Evolutionary conservation across 1,140 invertebrate genomes (phyloP).

Genomic region (Euwallacea similis): DNA sequence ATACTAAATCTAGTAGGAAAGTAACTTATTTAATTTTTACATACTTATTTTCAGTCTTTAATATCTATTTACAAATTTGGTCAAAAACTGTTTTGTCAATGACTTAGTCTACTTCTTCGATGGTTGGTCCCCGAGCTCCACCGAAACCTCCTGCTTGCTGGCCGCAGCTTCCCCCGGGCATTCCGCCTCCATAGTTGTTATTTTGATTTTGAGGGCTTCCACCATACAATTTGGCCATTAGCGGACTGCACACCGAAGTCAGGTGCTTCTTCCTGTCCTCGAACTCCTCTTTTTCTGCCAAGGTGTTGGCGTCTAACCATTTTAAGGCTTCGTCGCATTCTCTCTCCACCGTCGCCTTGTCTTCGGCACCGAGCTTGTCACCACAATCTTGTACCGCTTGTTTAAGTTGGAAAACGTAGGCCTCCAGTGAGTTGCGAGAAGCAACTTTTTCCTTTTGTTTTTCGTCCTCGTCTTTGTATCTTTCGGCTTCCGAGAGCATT

Average conservation of each 20-base stretch:
- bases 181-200: constrained; percentile 43
- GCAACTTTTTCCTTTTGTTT: constrained; percentile 66
- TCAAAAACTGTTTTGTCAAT: too few species aligned
- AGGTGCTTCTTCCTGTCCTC: constrained; percentile 40
- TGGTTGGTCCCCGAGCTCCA: constrained; percentile 57
- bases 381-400: constrained; percentile 56
- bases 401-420: constrained; percentile 52
- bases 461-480: constrained; percentile 69
- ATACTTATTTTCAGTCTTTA: too few species aligned
- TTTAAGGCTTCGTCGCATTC: constrained; percentile 55
- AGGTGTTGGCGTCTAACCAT: constrained; percentile 61
- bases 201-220: constrained; percentile 27
- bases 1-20: too few species aligned
- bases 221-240: constrained; percentile 60
- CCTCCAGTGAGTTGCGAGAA: constrained; percentile 67
- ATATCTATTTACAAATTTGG: too few species aligned
- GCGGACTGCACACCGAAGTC: constrained; percentile 57
- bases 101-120: constrained; percentile 73
- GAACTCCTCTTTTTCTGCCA: constrained; percentile 49
- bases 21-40: too few species aligned
- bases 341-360: constrained; percentile 53
- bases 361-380: constrained; percentile 53
- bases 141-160: too few species aligned
- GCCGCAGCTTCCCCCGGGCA: constrained; percentile 43
- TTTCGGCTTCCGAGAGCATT: constrained; percentile 71